Evolutionary conservation across 2,888 invertebrate species (phyloP), one percentile per base, ranked within the genome.

Genomic region (Abrostola tripartita): DNA sequence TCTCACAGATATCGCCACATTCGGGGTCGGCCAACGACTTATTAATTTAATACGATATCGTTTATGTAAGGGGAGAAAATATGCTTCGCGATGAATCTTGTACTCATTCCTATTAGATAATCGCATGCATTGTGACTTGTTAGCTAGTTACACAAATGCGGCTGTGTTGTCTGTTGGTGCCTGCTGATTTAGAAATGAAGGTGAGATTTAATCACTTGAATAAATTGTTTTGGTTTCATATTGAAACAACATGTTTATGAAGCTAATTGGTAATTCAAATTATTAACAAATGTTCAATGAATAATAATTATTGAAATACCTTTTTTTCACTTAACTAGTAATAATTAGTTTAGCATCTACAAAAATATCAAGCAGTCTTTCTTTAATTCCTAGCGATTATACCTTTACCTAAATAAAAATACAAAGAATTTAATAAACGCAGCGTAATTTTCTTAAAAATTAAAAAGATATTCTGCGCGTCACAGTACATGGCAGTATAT

Each of bases 11-110:
- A 87, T 83, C 78, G 78, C 80, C 68, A 79, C 76, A 81, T 83
- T 81, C 8, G 74, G 80, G 75, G 76, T 79, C 81, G 74, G 78
- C 71, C 76, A 83, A 87, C 83, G 84, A 83, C 87, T 88, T 87
- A 87, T 87, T 87, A 86, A 88, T 88, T 87, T 85, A 84, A 86
- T 81, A 83, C 83, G 83, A 82, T 84, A 86, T 81, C 84, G 81
- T 75, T 84, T 83, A 71, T 70, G 68, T 70, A 78, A 79, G 78
- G 82, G 81, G 78, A 74, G 80, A 74, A 80, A 81, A 81, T 82
- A 84, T 77, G 76, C 64, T 68, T 76, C 76, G 65, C 77, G 79
- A 78, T 77, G 68, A 77, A 79, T 78, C 68, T 36, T 61, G 59
- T 74, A 80, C 78, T 78, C 81, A 81, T 85, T 84, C 74, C 79